Evolutionary conservation across 30 jellyfish, hydroid and myxozoan genomes (phyloP), one percentile per base, ranked within the genome.

Genomic region (Phacellophora camtschatica): DNA sequence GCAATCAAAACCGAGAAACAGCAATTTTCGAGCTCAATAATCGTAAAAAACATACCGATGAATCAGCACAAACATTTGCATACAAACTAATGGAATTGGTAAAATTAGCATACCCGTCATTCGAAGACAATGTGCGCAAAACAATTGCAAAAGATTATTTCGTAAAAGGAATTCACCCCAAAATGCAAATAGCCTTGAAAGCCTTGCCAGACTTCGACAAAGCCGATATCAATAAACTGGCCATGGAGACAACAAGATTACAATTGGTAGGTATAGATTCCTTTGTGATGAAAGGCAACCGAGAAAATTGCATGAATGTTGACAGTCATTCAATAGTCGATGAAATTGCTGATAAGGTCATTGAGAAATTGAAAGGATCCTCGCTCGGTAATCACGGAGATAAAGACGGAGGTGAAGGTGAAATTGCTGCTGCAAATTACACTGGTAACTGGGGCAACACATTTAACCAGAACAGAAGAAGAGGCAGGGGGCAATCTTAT

Each of bases 61-160:
- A 67, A 36, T 67, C 72, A 5, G 68, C 75, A 9, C 74, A 67
- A 67, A 30, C 82, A n/a, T 30, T 29, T 24, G 82, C 82, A 10
- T 67, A 8, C 72, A 37, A 67, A 9, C 32, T 67, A 9, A 9
- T 19, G 32, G 73, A 33, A 27, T 31, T 67, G n/a, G 33, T 27
- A n/a, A 67, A 67, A 37, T 37, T 67, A 30, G 72, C 71, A 75
- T 67, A 67, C 53, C 82, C 82, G 4, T 6, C 20, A 5, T 67
- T 67, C 33, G 72, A 67, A 5, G 82, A 67, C 73, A 31, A 18
- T 8, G n/a, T 31, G 5, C 5, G 11, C 9, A 37, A 67, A 19
- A 37, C 74, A 67, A 67, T 67, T 24, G 82, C 82, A n/a, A 67
- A 67, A 39, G 82, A 67, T 67, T 36, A 67, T 25, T 67, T 30